Evolutionary conservation across 2,888 invertebrate genomes (phyloP).

Genomic region (Melieria crassipennis): DNA sequence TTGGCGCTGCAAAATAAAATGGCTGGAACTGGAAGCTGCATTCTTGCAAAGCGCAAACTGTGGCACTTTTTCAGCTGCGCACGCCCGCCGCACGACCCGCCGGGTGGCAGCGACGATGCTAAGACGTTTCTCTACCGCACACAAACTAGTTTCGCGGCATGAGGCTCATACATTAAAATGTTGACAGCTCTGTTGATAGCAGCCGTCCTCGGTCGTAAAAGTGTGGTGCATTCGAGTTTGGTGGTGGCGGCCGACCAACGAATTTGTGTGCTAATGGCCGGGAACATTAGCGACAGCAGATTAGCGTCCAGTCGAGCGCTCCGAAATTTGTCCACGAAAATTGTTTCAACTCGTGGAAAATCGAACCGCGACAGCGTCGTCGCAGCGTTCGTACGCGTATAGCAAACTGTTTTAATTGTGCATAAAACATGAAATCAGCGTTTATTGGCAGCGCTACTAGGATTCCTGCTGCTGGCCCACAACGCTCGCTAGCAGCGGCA

Average conservation of each 20-base stretch:
- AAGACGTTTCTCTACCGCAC: constrained; percentile 12
- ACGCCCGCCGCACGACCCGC: no score
- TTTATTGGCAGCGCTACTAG: constrained; percentile 12
- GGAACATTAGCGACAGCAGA: no score
- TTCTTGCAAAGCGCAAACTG: neutral
- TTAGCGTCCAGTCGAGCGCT: no score
- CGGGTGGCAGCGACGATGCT: no score
- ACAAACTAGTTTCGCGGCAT: constrained; percentile 40
- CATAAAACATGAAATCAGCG: constrained; percentile 24
- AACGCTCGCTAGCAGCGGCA: constrained; percentile 10
- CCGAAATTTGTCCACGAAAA: no score
- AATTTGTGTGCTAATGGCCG: no score
- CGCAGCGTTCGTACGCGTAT: no score
- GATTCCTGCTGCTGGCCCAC: neutral
- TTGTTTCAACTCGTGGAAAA: no score
- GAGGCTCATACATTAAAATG: constrained; percentile 61
- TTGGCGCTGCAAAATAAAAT: neutral
- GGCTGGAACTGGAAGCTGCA: neutral
- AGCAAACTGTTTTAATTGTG: constrained; percentile 28
- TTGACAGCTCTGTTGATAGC: constrained; percentile 59
- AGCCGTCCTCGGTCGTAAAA: constrained; percentile 31
- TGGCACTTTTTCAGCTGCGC: neutral
- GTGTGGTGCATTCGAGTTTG: neutral
- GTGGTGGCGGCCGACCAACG: no score
- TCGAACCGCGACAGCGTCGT: no score